Evolutionary conservation across 2,113 vertebrate species (phyloP).

Genomic region (Mastomys coucha): DNA sequence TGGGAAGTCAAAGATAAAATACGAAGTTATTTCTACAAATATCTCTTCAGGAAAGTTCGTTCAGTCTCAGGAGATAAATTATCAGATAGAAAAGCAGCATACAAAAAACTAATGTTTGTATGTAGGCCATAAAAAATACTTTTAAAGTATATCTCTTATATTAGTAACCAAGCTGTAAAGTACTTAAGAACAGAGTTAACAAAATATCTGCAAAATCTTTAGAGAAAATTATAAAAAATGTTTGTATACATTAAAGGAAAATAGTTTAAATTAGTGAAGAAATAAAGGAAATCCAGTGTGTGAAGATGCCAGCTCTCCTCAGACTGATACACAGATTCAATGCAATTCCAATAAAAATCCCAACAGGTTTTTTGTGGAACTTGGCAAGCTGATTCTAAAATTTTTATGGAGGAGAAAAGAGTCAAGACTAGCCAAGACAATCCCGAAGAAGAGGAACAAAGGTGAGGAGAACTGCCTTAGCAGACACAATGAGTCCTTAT

Average conservation of each 20-base stretch:
- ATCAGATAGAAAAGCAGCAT: slow-evolving; percentile 51
- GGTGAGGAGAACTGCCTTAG: slow-evolving; percentile 82
- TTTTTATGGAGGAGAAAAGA: slow-evolving; percentile 83
- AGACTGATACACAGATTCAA: slow-evolving; percentile 80
- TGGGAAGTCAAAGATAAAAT: slow-evolving; percentile 43
- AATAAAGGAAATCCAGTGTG: slow-evolving; percentile 65
- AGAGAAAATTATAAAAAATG: slow-evolving; percentile 56
- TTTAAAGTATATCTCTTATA: slow-evolving; percentile 53
- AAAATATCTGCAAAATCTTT: slow-evolving; percentile 62
- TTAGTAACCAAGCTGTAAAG: slow-evolving; percentile 62
- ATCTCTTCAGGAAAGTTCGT: slow-evolving; percentile 59
- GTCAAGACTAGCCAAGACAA: slow-evolving; percentile 83
- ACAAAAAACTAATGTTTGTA: slow-evolving; percentile 50
- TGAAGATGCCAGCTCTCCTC: slow-evolving; percentile 80
- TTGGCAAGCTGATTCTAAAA: slow-evolving; percentile 84
- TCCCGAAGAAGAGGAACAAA: slow-evolving; percentile 83
- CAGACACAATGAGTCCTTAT: slow-evolving; percentile 68
- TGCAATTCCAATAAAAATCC: slow-evolving; percentile 84
- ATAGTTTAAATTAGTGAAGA: slow-evolving; percentile 60
- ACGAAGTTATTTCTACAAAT: slow-evolving; percentile 21
- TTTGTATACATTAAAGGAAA: slow-evolving; percentile 60
- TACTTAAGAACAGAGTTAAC: slow-evolving; percentile 58
- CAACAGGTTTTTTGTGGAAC: slow-evolving; percentile 84
- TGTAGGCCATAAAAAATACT: slow-evolving; percentile 17
- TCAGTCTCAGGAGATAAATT: slow-evolving; percentile 29